Evolutionary conservation across 2,797 vertebrate genomes (phyloP).

Genomic region (Lophotriccus pileatus): DNA sequence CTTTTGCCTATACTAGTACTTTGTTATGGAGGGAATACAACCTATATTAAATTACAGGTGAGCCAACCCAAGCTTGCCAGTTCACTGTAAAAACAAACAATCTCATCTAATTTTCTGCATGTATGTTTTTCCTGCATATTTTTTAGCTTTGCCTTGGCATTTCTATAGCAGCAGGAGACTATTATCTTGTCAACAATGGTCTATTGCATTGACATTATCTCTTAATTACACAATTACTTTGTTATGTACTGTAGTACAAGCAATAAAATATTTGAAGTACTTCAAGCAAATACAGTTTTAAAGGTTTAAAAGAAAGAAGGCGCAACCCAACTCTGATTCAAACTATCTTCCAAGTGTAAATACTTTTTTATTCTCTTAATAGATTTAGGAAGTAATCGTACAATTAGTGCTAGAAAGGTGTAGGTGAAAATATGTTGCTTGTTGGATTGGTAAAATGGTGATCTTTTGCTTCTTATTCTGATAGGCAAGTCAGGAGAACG

Average conservation of each 20-base stretch:
- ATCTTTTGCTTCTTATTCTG: neutral
- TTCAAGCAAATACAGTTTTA: conserved; percentile 58
- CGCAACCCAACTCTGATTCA: neutral
- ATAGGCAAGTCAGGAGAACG: neutral
- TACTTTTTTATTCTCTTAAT: neutral
- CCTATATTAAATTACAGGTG: neutral
- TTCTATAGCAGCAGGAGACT: conserved; percentile 65
- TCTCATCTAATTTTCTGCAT: conserved; percentile 41
- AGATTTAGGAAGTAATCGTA: conserved; percentile 1
- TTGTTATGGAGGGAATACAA: neutral
- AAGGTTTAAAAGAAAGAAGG: conserved; percentile 46
- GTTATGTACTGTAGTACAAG: conserved; percentile 66
- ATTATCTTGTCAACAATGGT: conserved; percentile 77
- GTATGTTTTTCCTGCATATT: conserved; percentile 46
- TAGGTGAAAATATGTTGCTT: neutral
- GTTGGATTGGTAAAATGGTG: neutral
- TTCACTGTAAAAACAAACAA: conserved; percentile 44
- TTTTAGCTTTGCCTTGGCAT: conserved; percentile 60
- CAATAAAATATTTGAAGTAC: conserved; percentile 71
- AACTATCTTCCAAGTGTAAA: conserved; percentile 32
- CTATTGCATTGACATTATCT: conserved; percentile 75
- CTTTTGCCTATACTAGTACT: neutral
- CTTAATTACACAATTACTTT: conserved; percentile 78
- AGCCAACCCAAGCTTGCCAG: conserved; percentile 10
- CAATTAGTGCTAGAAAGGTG: conserved; percentile 5